Base-by-base conservation (phyloP, 2,113 vertebrate genomes). In the Leucopsar rothschildi region DNA sequence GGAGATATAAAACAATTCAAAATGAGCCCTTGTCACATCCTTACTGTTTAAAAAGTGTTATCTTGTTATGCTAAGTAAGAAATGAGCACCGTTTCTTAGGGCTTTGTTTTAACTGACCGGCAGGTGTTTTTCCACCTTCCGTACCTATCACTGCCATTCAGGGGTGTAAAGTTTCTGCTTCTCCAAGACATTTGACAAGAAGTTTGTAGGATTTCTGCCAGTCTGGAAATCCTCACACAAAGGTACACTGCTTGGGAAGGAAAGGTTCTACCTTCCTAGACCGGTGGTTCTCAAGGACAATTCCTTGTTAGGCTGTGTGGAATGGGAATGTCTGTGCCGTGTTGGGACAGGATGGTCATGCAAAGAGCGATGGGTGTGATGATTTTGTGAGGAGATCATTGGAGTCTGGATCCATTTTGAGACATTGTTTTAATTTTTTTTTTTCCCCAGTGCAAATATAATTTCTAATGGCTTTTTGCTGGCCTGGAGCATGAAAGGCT, bases 251-350 rank as follows among this genome's bases (percentile, higher is more conserved):
- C 23, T 50, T 52, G 35, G 49, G 76, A 63, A 85, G 37, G 40
- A 40, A 77, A 82, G 37, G 28, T 6, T 49, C 29, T 28, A 14
- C 31, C 69, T 55, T 68, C 61, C 45, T 16, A 13, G 19, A 37
- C 8, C 39, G 50, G 22, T 5, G 44, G 29, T 5, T 77, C 35
- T 80, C 42, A 37, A 45, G 31, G 28, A 53, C 40, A 66, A 3
- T 28, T 75, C 53, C n/a, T 35, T 12, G 18, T 28, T 25, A 44
- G 29, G 49, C 15, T 56, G 50, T 27, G 21, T 59, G 45, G n/a
- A 60, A 23, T 1, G 2, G 78, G 21, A 42, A 73, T 28, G 16
- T 21, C 29, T 63, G 35, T 45, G 39, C 17, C 0, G 0, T 42
- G 45, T 0, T 56, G 37, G 27, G 37, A 66, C n/a, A 52, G 10